These are phyloP conservation scores for Ophion ventricosus DNA, from an alignment of 2,888 invertebrate genomes.

Conservation along the genomic window DNA sequence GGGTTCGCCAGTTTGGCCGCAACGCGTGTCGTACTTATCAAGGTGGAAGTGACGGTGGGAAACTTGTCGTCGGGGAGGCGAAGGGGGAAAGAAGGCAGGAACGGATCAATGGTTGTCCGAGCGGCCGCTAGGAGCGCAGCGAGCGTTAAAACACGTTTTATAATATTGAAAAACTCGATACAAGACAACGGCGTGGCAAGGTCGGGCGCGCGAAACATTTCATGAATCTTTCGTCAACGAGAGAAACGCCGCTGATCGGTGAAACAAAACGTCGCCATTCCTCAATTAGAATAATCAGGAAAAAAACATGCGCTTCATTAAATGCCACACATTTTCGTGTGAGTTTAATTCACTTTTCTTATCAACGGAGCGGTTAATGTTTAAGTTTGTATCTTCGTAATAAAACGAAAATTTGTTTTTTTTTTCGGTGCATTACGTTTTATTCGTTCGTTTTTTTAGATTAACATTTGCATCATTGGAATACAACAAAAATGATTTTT, in stretches of 20 bases:
- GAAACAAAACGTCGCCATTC: neutral
- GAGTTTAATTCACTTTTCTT: neutral
- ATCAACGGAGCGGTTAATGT: neutral
- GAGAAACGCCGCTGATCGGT: neutral
- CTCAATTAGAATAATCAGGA: neutral
- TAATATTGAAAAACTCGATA: constrained; percentile 44
- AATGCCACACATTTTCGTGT: neutral
- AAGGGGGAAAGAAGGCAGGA: constrained; percentile 63
- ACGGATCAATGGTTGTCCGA: constrained; percentile 71
- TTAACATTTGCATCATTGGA: neutral
- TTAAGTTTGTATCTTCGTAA: neutral
- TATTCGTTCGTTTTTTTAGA: neutral
- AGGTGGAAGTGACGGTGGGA: constrained; percentile 68
- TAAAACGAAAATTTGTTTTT: neutral
- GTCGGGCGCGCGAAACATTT: constrained; percentile 43
- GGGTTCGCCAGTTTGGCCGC: constrained; percentile 67
- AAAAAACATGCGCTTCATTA: neutral
- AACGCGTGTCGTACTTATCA: constrained; percentile 69
- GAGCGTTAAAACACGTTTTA: constrained; percentile 35
- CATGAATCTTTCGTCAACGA: constrained; percentile 32
- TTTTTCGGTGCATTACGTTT: neutral
- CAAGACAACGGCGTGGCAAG: constrained; percentile 49
- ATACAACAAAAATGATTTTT: neutral
- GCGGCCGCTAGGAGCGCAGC: constrained; percentile 52
- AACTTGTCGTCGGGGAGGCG: constrained; percentile 62